phyloP scores from a whole-genome alignment of 2,888 invertebrate species.

The Lasioglossum pauxillum region DNA sequence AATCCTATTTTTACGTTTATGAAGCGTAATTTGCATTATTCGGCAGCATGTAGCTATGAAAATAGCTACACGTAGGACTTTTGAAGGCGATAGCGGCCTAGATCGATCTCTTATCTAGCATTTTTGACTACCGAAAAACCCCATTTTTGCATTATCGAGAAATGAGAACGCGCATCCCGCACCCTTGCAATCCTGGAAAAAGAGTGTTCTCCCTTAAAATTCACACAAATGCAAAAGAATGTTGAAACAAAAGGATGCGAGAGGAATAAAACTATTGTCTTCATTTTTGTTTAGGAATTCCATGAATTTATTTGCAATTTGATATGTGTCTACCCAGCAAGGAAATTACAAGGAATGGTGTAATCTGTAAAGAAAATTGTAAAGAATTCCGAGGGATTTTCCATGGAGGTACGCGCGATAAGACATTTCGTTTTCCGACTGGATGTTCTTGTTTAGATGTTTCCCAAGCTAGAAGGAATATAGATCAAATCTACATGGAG shows the following conservation, averaged over 20 bases:
- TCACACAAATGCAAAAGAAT: no score
- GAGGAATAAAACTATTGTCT: neutral
- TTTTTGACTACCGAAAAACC: no score
- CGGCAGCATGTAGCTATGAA: no score
- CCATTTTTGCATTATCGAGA: no score
- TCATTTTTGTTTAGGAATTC: neutral
- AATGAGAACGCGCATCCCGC: no score
- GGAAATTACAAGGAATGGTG: neutral
- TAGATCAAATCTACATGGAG: constrained; percentile 65
- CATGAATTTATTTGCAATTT: neutral
- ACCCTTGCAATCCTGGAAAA: no score
- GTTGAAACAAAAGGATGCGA: neutral
- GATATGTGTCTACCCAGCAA: neutral
- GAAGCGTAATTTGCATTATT: no score
- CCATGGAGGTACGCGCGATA: constrained; percentile 4
- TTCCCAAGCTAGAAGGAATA: constrained; percentile 56
- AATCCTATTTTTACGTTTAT: no score
- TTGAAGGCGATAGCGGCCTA: no score
- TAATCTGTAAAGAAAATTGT: neutral
- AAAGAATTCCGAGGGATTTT: neutral
- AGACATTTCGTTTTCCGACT: constrained; percentile 45
- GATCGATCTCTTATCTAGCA: no score
- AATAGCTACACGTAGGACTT: no score
- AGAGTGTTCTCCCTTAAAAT: no score
- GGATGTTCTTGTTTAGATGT: constrained; percentile 54